phyloP scores from a whole-genome alignment of 1,140 invertebrate genomes.

The Luehdorfia chinensis region DNA sequence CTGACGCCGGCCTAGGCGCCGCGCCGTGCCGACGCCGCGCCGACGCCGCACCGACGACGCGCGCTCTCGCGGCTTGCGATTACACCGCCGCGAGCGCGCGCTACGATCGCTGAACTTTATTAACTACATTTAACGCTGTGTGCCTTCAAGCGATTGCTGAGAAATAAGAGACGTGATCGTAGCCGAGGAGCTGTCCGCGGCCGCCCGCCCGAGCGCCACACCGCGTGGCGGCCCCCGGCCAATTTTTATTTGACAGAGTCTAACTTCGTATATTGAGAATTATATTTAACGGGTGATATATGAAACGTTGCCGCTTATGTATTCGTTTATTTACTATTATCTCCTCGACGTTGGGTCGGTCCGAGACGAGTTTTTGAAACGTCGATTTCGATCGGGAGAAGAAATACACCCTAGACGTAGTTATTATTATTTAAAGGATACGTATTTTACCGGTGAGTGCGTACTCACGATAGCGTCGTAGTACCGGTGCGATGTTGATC shows the following conservation, averaged over 20 bases:
- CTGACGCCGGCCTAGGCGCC: conserved; percentile 89
- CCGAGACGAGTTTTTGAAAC: conserved; percentile 74
- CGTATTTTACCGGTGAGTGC: conserved; percentile 54
- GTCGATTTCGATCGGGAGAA: conserved; percentile 74
- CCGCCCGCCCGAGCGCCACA: conserved; percentile 52
- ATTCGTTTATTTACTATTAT: conserved; percentile 71
- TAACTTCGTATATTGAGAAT: conserved; percentile 76
- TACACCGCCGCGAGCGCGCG: conserved; percentile 46
- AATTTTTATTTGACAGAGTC: conserved; percentile 63
- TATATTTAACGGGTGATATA: conserved; percentile 75
- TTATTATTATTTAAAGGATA: conserved; percentile 69
- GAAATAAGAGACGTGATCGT: conserved; percentile 65
- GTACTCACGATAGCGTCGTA: conserved; percentile 65
- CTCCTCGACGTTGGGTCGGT: conserved; percentile 73
- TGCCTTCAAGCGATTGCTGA: conserved; percentile 75
- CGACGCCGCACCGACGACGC: conserved; percentile 22
- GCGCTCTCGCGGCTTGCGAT: conserved; percentile 37
- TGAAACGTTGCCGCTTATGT: conserved; percentile 74
- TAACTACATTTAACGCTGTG: conserved; percentile 75
- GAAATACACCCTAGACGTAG: conserved; percentile 74
- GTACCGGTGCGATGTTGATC: conserved; percentile 71
- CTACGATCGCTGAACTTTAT: conserved; percentile 55
- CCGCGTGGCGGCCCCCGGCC: conserved; percentile 55
- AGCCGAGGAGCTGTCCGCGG: conserved; percentile 58
- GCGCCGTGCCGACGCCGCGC: conserved; percentile 21